Evolutionary conservation across 1,140 invertebrate genomes (phyloP).

Genomic region (Heliconius melpomene): DNA sequence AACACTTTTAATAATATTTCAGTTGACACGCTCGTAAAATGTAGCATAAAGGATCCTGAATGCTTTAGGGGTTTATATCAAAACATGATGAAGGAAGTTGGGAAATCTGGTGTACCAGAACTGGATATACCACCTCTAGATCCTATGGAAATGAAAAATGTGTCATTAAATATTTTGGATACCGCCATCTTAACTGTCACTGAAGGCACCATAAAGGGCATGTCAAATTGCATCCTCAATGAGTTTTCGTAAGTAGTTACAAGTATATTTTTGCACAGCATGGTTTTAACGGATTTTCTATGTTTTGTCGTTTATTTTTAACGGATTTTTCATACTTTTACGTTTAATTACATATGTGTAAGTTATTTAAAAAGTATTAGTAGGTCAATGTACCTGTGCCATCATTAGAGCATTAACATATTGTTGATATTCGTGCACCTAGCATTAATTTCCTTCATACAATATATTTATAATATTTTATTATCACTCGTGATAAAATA

Average conservation of each 20-base stretch:
- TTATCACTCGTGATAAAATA: no score
- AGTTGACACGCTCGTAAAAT: slow-evolving; percentile 52
- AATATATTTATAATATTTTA: no score
- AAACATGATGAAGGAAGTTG: slow-evolving; percentile 35
- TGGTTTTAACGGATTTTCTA: no score
- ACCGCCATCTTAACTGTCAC: slow-evolving; percentile 37
- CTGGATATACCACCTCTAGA: slow-evolving; percentile 46
- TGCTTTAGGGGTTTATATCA: slow-evolving; percentile 40
- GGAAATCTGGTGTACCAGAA: slow-evolving; percentile 44
- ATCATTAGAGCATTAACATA: no score
- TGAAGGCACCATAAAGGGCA: slow-evolving; percentile 45
- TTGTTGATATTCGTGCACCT: no score
- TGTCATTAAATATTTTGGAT: slow-evolving; percentile 37
- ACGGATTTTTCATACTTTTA: no score
- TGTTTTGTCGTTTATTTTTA: no score
- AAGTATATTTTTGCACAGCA: no score
- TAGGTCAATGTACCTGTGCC: no score
- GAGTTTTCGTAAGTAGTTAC: neutral
- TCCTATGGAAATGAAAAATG: slow-evolving; percentile 44
- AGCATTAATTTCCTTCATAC: no score
- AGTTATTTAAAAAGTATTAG: no score
- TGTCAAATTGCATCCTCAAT: slow-evolving; percentile 28
- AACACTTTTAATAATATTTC: slow-evolving; percentile 28
- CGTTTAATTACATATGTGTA: no score
- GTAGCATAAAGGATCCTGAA: slow-evolving; percentile 44